Percentiles rank a stretch among this genome's conserved stretches.
Conservation (phyloP, 2,113 vertebrate species). For the Chelonoidis abingdonii region DNA sequence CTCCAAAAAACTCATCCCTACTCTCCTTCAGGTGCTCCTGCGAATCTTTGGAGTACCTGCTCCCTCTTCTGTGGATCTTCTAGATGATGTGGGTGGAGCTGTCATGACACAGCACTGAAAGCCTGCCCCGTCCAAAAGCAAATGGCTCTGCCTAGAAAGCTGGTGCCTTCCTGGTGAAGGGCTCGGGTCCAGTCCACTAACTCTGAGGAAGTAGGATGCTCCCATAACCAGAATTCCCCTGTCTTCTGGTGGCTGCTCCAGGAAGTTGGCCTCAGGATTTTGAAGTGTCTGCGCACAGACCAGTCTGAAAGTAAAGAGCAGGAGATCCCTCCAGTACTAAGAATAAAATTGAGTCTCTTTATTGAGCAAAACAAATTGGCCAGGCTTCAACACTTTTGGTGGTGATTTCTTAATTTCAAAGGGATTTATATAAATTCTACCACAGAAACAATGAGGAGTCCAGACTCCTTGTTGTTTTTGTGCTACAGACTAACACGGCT, state of each 20-base stretch:
- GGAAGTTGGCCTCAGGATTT: not conserved
- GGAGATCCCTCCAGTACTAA: not conserved
- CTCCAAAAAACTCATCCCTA: not conserved
- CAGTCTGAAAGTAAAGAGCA: not conserved
- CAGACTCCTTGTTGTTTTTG: no score
- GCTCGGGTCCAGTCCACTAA: not conserved
- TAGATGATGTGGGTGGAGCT: not conserved
- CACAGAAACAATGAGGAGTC: not conserved
- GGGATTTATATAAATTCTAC: not conserved
- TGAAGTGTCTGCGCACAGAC: not conserved
- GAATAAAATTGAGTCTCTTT: accelerated
- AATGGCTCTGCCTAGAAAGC: not conserved
- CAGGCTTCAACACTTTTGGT: not conserved
- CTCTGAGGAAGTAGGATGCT: not conserved
- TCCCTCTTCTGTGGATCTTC: not conserved
- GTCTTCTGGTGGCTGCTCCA: not conserved
- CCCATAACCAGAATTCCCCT: not conserved
- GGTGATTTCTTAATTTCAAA: not conserved
- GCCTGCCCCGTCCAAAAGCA: not conserved
- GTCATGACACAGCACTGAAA: not conserved
- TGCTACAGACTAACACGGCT: no score
- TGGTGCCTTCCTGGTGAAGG: not conserved
- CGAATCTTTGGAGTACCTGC: accelerated
- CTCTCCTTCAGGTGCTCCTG: not conserved
- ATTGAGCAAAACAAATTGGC: not conserved